phyloP scores from a whole-genome alignment of 2,113 vertebrate species.

The Pantherophis guttatus region DNA sequence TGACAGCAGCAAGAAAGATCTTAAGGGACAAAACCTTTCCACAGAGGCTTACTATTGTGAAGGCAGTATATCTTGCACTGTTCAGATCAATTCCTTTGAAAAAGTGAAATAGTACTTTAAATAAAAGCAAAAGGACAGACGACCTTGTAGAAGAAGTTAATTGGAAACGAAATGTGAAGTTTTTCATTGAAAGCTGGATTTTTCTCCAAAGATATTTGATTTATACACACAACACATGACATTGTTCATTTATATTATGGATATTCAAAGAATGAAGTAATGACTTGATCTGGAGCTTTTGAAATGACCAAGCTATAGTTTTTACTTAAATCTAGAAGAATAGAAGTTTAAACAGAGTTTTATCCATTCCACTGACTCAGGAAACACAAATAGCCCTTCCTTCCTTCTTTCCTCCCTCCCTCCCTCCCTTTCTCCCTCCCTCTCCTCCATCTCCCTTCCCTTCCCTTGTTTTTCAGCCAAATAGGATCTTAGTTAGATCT shows the following conservation, averaged over 20 bases:
- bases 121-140: neutral
- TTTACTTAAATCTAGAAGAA: neutral
- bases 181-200: neutral
- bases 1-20: neutral
- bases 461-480: no score
- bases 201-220: neutral
- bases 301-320: neutral
- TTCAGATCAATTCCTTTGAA: neutral
- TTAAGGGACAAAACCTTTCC: neutral
- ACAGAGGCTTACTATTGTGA: neutral
- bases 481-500: no score
- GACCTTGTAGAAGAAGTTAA: neutral
- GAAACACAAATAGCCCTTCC: neutral
- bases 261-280: neutral
- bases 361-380: neutral
- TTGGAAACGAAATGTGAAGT: neutral
- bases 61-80: neutral
- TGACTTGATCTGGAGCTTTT: neutral
- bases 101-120: neutral
- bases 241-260: neutral
- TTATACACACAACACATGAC: neutral
- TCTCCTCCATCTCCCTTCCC: accelerated
- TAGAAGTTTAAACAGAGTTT: neutral
- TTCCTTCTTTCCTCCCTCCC: neutral
- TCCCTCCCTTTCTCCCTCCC: no score